Evolutionary conservation across 2,797 vertebrate genomes (phyloP), one percentile per base, ranked within the genome.

Genomic region (Anguilla anguilla): DNA sequence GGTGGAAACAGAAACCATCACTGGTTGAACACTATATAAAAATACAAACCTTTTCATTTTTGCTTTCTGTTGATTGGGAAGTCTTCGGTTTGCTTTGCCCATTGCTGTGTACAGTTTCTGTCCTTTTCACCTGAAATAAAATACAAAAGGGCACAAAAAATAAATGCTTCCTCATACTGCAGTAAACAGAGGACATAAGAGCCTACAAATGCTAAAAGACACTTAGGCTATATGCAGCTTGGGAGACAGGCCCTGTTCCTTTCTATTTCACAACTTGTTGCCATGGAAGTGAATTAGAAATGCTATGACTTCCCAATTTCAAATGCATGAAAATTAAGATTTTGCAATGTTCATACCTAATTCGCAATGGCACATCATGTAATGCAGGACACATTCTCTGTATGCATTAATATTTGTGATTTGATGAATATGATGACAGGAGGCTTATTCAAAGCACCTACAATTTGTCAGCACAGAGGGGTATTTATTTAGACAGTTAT

Each of bases 41-140:
- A 81, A 17, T 81, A 90, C 92, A 1, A 2, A 96, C 96, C 96
- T 96, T 93, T 91, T 96, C 94, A 0, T 92, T 90, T n/a, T 83
- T 92, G 0, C 93, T 89, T 88, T 95, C 89, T 69, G 92, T 67
- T 72, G 92, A 88, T 10, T 93, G 90, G 2, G 94, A 82, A 4
- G 86, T 69, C 89, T 94, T 95, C 0, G 84, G 64, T 86, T 92
- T 92, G 87, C 79, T 91, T 86, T 96, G 92, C 49, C 95, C 95
- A 0, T 96, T 96, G 89, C 95, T 95, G 79, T 95, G 92, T 28
- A 93, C 89, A 0, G 85, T 89, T 90, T 96, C 95, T 0, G 64
- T 93, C 89, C 94, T 94, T 91, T 94, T 96, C 35, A 88, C 88
- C 96, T 96, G 93, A 72, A 85, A 53, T n/a, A 28, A 88, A 87